Conservation (phyloP, 2,113 vertebrate genomes). For the Cacatua alba region DNA sequence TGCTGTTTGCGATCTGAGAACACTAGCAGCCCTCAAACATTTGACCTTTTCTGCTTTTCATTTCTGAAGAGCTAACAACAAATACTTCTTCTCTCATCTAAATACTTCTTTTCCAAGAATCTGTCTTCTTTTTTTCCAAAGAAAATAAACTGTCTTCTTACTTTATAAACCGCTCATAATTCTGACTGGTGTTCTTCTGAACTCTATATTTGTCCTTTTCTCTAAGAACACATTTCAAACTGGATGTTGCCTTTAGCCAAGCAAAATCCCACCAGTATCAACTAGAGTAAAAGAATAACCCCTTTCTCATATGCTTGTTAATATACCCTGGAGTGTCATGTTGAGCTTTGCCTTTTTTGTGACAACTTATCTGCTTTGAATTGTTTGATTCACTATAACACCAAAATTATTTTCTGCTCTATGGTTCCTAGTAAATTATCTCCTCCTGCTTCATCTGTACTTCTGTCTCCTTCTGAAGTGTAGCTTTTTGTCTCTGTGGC, state of each 20-base stretch:
- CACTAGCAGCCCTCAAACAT: background rate
- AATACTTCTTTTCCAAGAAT: conserved; percentile 25
- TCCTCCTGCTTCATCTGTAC: background rate
- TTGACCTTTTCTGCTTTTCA: background rate
- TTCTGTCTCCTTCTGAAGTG: background rate
- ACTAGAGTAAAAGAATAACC: background rate
- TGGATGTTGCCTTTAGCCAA: background rate
- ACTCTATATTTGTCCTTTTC: background rate
- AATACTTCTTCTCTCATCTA: background rate
- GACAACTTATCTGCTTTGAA: background rate
- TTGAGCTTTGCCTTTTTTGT: background rate
- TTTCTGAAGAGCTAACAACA: background rate
- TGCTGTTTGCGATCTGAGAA: background rate
- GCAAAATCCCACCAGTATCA: background rate
- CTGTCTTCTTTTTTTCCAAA: background rate
- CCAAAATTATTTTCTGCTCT: background rate
- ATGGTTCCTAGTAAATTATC: background rate
- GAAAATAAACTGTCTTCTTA: background rate
- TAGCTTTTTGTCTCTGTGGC: background rate
- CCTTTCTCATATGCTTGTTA: background rate
- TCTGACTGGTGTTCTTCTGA: background rate
- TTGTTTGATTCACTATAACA: background rate
- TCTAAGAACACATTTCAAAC: background rate
- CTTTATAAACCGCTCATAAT: background rate
- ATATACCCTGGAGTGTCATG: background rate